These are phyloP conservation scores for Pygoscelis adeliae DNA, from an alignment of 2,113 vertebrate species.

Conservation along the genomic window DNA sequence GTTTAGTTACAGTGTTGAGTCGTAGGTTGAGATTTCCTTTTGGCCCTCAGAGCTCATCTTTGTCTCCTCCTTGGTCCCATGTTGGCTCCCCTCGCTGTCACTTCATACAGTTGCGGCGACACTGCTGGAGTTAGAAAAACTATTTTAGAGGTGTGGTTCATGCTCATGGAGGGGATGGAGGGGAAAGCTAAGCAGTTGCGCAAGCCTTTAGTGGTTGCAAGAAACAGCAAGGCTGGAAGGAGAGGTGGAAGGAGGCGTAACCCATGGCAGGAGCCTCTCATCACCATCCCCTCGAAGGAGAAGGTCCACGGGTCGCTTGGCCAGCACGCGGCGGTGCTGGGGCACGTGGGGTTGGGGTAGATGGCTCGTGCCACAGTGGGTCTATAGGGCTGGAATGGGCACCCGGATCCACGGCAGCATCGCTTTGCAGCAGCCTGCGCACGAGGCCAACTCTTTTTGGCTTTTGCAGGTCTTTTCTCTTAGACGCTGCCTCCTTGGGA, in stretches of 20 bases:
- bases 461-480: background rate
- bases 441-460: background rate
- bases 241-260: background rate
- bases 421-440: background rate
- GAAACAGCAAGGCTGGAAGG: background rate
- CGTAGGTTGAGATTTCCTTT: background rate
- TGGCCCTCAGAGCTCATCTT: background rate
- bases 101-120: background rate
- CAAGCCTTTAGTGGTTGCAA: background rate
- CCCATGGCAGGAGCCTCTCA: background rate
- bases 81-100: background rate
- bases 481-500: background rate
- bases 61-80: background rate
- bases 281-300: background rate
- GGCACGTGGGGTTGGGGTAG: rapidly evolving
- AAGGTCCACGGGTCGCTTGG: background rate
- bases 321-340: background rate
- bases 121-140: background rate
- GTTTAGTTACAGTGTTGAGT: background rate
- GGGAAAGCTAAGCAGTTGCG: background rate
- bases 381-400: background rate
- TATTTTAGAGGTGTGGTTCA: background rate
- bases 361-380: background rate
- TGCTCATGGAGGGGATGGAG: background rate
- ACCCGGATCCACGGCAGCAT: background rate